Base-by-base conservation (phyloP, 2,888 invertebrate species). In the Neoaliturus tenellus region DNA sequence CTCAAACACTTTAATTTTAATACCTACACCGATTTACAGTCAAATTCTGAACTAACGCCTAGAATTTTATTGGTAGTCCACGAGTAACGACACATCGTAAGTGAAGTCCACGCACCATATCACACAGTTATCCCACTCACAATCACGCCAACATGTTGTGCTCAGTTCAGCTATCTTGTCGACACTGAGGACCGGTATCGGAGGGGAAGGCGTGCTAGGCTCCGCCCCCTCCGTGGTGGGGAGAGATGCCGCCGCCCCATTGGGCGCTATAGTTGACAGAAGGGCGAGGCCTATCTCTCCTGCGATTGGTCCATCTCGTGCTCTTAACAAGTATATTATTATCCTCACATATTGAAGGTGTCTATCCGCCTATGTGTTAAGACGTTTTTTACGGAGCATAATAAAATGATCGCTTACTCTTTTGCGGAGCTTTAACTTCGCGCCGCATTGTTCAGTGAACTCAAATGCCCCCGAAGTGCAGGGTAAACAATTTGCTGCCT, bases 321-420 rank as follows among this genome's bases (percentile, higher is more conserved):
- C 80, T 81, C 55, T 78, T 83, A 83, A 83, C 75, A 78, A 83
- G 83, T 78, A 75, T 83, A 83, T 83, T 83, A 83, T 83, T 83
- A 83, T 83, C 83, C 67, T 75, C 73, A 78, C 83, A 83, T 83
- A 82, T 83, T 83, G 83, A 80, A 80, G 83, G 80, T 80, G 83
- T 83, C 78, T 78, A 73, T 71, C 48, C 80, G 80, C 58, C 80
- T 62, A 81, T 69, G 82, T 82, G 82, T 82, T 82, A 82, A 82
- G 82, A 82, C 69, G 81, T 82, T 82, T 82, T 82, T 62, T 67
- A 44, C 62, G 20, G 33, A 48, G 67, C n/a, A 23, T 81, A 78
- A 78, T 81, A 81, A 81, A 81, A 67, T 81, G 81, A 81, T 81
- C 62, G 39, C 67, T 75, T 33, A 17, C 41, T 25, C 17, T 81